These are phyloP conservation scores for Coleophora deauratella DNA, from an alignment of 2,888 invertebrate genomes.

Conservation along the genomic window DNA sequence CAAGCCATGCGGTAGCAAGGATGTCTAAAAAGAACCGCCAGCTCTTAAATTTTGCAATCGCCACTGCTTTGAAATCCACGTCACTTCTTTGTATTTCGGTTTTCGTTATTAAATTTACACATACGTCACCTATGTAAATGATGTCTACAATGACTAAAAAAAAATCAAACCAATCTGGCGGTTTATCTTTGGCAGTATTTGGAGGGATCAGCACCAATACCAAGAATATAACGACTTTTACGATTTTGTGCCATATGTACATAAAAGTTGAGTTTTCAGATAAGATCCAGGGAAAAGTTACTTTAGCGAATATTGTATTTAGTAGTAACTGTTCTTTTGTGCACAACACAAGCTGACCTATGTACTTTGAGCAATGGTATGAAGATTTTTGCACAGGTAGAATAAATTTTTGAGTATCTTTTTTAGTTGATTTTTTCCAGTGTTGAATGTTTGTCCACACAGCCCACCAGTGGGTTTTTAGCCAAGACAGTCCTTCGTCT, in stretches of 20 bases:
- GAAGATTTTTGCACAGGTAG: constrained; percentile 34
- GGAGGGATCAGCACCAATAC: constrained; percentile 44
- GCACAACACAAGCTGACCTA: constrained; percentile 53
- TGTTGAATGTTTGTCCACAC: background rate
- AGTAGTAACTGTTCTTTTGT: constrained; percentile 36
- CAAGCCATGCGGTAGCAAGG: too few relatives aligned
- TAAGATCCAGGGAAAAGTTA: constrained; percentile 52
- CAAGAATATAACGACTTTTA: constrained; percentile 31
- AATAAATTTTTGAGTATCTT: background rate
- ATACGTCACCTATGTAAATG: too few relatives aligned
- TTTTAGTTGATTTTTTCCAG: background rate
- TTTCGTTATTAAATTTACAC: too few relatives aligned
- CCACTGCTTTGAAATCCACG: too few relatives aligned
- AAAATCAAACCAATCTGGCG: constrained; percentile 29
- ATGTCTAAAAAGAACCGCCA: too few relatives aligned
- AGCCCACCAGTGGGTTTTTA: constrained; percentile 7
- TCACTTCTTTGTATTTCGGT: too few relatives aligned
- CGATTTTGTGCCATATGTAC: constrained; percentile 37
- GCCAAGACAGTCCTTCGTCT: constrained; percentile 5
- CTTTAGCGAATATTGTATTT: constrained; percentile 41
- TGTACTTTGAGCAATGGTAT: constrained; percentile 56
- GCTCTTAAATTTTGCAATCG: too few relatives aligned
- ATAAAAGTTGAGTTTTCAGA: constrained; percentile 36
- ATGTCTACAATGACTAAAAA: too few relatives aligned
- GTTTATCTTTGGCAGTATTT: constrained; percentile 20